Conservation (phyloP, 2,888 invertebrate species). For the Rhogogaster chlorosoma region DNA sequence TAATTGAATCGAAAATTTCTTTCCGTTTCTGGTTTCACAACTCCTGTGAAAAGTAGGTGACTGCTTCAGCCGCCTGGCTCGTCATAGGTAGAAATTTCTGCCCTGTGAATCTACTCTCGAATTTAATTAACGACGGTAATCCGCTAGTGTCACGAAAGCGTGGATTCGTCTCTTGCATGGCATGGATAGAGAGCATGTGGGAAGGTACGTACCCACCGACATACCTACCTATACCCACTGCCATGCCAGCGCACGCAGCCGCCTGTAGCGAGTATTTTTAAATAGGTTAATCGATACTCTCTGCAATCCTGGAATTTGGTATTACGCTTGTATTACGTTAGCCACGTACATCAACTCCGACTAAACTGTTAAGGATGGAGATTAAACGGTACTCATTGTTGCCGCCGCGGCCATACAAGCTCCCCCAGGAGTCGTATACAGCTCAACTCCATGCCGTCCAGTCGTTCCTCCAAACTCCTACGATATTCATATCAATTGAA, state of each 20-base stretch:
- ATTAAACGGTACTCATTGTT: not conserved
- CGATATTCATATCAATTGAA: not conserved
- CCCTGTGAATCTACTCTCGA: not conserved
- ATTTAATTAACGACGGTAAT: conserved; percentile 9
- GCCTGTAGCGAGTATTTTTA: conserved; percentile 38
- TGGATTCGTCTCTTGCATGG: not conserved
- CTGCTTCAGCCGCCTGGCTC: not conserved
- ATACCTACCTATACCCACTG: not conserved
- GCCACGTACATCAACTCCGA: not conserved
- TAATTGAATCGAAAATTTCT: not conserved
- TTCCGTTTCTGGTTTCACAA: not conserved
- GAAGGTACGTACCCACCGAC: not conserved
- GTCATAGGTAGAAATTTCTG: not conserved
- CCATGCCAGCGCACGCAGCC: conserved; percentile 15
- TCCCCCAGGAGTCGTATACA: not conserved
- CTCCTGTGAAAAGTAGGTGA: not conserved
- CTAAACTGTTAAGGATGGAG: not conserved
- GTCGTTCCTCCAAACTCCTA: not conserved
- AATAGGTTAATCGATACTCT: conserved; percentile 48
- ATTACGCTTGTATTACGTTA: not conserved
- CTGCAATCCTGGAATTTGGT: conserved; percentile 23
- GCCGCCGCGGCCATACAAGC: not conserved
- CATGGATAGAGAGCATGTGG: not conserved
- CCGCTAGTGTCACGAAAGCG: conserved; percentile 17
- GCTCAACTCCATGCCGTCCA: not conserved